Percentiles rank a stretch among this genome's conserved stretches.
Evolutionary conservation across 2,888 invertebrate species (phyloP).

Genomic region (Plutella xylostella): DNA sequence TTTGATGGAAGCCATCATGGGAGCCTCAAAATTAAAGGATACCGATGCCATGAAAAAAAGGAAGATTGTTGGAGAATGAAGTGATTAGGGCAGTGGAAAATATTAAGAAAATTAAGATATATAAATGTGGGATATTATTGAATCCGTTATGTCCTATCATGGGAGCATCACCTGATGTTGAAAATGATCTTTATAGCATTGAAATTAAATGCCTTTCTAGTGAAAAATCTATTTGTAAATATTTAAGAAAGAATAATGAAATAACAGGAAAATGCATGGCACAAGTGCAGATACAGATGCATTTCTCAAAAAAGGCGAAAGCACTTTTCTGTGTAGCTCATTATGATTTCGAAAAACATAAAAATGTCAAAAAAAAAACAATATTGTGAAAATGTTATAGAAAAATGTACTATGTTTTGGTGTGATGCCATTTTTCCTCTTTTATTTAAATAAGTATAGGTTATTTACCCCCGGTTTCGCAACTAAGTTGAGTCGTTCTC

Average conservation of each 20-base stretch:
- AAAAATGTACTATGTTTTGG: conserved; percentile 18
- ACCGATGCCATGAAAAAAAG: no score
- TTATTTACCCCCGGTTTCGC: no score
- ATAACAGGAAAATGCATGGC: conserved; percentile 16
- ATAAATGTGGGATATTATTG: conserved; percentile 1
- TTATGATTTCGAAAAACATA: conserved; percentile 19
- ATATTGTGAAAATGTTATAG: conserved; percentile 10
- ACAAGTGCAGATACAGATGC: conserved; percentile 25
- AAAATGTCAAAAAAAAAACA: conserved; percentile 12
- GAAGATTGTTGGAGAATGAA: conserved; percentile 8
- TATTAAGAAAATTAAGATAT: conserved; percentile 4
- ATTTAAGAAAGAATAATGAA: conserved; percentile 2
- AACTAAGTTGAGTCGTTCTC: no score
- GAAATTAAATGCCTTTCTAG: conserved; percentile 13
- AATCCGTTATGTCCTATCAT: conserved; percentile 1
- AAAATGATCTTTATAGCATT: conserved; percentile 4
- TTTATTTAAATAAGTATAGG: not conserved
- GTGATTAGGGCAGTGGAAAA: not conserved
- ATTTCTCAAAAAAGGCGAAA: conserved; percentile 16
- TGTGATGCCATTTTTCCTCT: conserved; percentile 17
- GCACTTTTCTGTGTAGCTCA: conserved; percentile 22
- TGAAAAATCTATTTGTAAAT: conserved; percentile 5
- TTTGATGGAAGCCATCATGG: no score
- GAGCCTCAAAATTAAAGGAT: no score
- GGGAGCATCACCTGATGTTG: no score